Base-by-base conservation (phyloP, 2,888 invertebrate species). In the Eupithecia exiguata region DNA sequence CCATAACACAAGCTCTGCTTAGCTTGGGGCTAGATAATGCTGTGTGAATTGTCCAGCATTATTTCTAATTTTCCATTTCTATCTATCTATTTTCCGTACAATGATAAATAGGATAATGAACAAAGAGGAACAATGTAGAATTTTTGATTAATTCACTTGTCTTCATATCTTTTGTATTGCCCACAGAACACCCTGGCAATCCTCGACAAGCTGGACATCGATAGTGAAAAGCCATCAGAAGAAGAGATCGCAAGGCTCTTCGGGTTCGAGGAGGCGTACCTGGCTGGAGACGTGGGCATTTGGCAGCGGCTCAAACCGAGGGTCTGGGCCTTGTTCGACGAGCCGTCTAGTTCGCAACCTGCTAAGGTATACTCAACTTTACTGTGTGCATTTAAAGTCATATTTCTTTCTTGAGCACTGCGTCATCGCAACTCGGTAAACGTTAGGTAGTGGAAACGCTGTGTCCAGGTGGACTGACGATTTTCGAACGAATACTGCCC, bases 261-360 rank as follows among this genome's bases (percentile, higher is more conserved):
- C 90, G 98, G 98, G 16, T 97, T 97, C 91, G 97, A 98, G 89
- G 97, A 98, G 86, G 97, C 97, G 46, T 97, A 97, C 87, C 95
- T 96, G 81, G 95, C 96, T 66, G 98, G 98, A 7, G 96, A 96
- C 63, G 93, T 98, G 71, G 97, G 97, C 14, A 95, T 96, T 79
- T 99, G 99, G 99, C 99, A 99, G 93, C 95, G 97, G 78, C 93
- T 98, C 82, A 98, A 98, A 87, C 99, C 98, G 7, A 97, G 97
- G 88, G 96, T 99, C 69, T 99, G 99, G 99, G 97, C 99, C 5
- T 94, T 99, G 72, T 99, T 99, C 89, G 99, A 99, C 88, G 99
- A 99, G 91, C 99, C 99, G 0, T 98, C 98, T 84, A 99, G 99
- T 79, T 99, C 99, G 72, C 96, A 96, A 69, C 95, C 96, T 77